Base-by-base conservation (phyloP, 2,113 vertebrate species). In the Dendropsophus ebraccatus region DNA sequence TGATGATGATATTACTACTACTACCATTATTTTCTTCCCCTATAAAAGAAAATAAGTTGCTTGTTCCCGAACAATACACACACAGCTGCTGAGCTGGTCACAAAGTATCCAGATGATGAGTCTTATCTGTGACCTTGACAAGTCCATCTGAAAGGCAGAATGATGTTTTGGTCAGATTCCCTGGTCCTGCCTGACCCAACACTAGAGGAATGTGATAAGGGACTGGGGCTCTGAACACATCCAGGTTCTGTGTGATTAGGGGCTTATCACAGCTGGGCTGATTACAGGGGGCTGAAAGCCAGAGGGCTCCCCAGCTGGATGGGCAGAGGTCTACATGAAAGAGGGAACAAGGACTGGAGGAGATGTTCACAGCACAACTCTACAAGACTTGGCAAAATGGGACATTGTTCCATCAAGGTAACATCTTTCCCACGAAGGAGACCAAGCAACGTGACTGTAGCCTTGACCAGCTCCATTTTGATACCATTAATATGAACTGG, bases 351-450 rank as follows among this genome's bases (percentile, higher is more conserved):
- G 41, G 19, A 21, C 19, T 79, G 76, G 76, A 23, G 30, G 52
- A 70, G 30, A 56, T 74, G 88, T 92, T 90, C 90, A n/a, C 87
- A 88, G 87, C 88, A 88, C 88, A 84, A 54, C 35, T 87, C 89
- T 69, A 30, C 87, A 70, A 88, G 70, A 87, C 88, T 92, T 90
- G 89, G 84, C 89, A 91, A 79, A 87, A 89, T 88, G 25, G 28
- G 81, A 83, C 87, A 88, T 79, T 45, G 0, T 84, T 74, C 58
- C 85, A 87, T 90, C 93, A 94, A 94, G 92, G 93, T 91, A 93
- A 89, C 45, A 1, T 88, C 89, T 93, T 96, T 95, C 95, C 93
- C 95, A 95, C 91, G 92, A 77, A 90, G 88, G 13, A 65, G 25
- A 88, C 80, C 49, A 0, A 21, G 47, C 65, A 82, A 0, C 23